Evolutionary conservation across 1,140 invertebrate species (phyloP).

Genomic region (Conus ventricosus): DNA sequence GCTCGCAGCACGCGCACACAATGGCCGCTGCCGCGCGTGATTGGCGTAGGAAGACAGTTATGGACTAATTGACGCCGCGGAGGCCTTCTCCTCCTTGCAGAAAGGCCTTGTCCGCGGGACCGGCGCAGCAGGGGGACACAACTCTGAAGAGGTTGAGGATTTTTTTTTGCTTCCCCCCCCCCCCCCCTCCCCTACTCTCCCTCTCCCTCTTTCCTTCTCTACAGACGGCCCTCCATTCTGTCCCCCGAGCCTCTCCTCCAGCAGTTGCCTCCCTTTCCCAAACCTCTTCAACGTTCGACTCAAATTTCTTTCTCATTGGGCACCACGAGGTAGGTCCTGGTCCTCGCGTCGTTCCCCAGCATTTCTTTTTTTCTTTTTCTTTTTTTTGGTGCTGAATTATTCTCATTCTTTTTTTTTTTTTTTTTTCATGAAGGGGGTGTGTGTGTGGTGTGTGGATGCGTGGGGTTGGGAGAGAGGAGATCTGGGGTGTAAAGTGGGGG

Average conservation of each 20-base stretch:
- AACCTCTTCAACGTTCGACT: conserved; percentile 37
- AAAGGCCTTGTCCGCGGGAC: conserved; percentile 12
- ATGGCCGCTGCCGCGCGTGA: conserved; percentile 16
- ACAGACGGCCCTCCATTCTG: neutral
- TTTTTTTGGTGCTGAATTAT: no score
- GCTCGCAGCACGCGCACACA: conserved; percentile 28
- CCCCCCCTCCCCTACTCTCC: neutral
- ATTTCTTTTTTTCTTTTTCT: neutral
- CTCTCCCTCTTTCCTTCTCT: neutral
- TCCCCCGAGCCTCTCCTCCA: neutral
- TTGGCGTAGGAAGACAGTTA: conserved; percentile 41
- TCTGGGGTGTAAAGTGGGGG: neutral
- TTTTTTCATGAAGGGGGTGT: no score
- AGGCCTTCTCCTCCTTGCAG: conserved; percentile 25
- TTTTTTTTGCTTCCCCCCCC: neutral
- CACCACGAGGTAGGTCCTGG: neutral
- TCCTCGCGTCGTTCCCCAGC: neutral
- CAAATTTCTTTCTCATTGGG: conserved; percentile 30
- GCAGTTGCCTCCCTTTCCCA: neutral
- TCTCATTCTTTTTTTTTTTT: no score
- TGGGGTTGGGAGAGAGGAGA: no score
- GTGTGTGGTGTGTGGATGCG: no score
- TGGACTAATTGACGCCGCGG: conserved; percentile 38
- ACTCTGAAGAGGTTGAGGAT: neutral
- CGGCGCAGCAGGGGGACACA: conserved; percentile 17